These are phyloP conservation scores for Campaea margaritaria DNA, from an alignment of 2,888 invertebrate genomes.

Conservation along the genomic window DNA sequence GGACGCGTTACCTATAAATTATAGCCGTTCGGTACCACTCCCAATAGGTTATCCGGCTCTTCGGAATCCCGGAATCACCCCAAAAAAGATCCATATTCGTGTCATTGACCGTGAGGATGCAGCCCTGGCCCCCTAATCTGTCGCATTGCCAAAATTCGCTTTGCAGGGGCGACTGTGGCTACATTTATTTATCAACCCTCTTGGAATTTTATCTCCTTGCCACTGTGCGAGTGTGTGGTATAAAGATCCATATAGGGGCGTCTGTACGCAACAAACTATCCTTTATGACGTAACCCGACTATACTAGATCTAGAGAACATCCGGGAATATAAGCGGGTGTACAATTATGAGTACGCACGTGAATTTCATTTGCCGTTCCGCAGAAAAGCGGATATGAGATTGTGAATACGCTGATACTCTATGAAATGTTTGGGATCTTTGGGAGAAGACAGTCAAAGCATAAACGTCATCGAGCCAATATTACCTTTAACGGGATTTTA, in stretches of 20 bases:
- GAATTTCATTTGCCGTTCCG: not conserved
- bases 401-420: too few relatives aligned
- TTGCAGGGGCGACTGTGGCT: constrained; percentile 24
- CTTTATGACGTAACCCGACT: not conserved
- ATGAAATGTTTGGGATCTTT: too few relatives aligned
- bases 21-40: constrained; percentile 6
- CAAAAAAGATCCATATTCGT: constrained; percentile 43
- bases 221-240: not conserved
- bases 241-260: too few relatives aligned
- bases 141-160: constrained; percentile 48
- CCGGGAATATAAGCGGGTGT: not conserved
- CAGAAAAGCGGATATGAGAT: not conserved
- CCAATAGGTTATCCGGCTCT: constrained; percentile 23
- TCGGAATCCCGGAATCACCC: constrained; percentile 20
- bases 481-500: too few relatives aligned
- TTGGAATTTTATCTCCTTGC: constrained; percentile 2
- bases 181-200: constrained; percentile 32
- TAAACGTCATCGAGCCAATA: too few relatives aligned
- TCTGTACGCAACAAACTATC: too few relatives aligned
- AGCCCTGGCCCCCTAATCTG: constrained; percentile 29
- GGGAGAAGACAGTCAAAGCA: too few relatives aligned
- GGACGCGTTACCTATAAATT: constrained; percentile 4
- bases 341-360: not conserved
- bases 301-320: not conserved
- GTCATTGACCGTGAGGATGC: constrained; percentile 57